Conservation (phyloP, 2,113 vertebrate species). For the Phalacrocorax brasilianus region DNA sequence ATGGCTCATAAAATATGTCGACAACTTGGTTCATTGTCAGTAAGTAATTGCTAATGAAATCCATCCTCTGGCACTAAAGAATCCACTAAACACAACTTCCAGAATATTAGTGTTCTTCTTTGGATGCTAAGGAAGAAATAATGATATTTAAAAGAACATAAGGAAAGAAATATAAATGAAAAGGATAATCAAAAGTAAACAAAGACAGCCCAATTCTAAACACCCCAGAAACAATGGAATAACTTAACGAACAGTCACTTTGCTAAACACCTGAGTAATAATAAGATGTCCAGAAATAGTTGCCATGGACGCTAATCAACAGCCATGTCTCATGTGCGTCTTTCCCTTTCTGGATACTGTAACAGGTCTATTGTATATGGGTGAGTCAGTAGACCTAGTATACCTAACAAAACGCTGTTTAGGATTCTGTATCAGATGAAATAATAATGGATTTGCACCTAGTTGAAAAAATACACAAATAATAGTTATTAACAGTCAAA, state of each 20-base stretch:
- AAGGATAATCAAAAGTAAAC: no score
- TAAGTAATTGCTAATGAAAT: no score
- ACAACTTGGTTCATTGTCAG: neutral
- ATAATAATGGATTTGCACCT: neutral
- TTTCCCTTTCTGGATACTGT: neutral
- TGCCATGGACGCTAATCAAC: neutral
- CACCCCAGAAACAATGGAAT: neutral
- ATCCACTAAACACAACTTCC: no score
- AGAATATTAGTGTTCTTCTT: no score
- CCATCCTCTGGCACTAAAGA: no score
- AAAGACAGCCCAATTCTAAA: neutral
- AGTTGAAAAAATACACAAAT: neutral
- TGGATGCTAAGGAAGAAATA: no score
- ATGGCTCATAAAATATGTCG: neutral
- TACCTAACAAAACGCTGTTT: neutral
- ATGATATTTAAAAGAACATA: no score
- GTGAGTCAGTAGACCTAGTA: neutral
- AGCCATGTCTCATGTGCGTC: neutral
- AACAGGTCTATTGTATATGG: neutral
- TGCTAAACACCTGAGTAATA: neutral
- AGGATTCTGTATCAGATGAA: neutral
- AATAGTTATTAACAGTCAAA: neutral
- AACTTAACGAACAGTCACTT: neutral
- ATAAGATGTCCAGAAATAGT: neutral
- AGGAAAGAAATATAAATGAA: no score